Conservation (phyloP, 1,140 invertebrate genomes). For the Trichomalopsis sarcophagae region DNA sequence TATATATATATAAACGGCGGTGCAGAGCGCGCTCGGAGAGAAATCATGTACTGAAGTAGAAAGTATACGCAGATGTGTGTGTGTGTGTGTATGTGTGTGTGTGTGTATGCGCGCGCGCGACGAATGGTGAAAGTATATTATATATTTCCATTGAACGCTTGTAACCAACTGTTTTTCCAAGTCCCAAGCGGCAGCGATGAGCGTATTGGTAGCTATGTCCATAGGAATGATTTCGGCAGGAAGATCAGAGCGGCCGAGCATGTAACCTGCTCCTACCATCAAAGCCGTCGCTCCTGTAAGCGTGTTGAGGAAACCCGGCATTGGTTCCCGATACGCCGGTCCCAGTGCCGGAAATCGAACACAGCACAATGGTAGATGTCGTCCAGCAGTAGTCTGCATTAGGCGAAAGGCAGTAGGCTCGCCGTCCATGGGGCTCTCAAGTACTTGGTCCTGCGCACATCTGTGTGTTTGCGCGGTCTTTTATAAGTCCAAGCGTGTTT, state of each 20-base stretch:
- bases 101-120: no score
- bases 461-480: slow-evolving; percentile 18
- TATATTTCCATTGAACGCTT: background rate
- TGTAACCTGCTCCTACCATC: slow-evolving; percentile 63
- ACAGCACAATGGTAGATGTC: slow-evolving; percentile 55
- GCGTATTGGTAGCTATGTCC: slow-evolving; percentile 62
- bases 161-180: slow-evolving; percentile 54
- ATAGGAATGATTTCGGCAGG: slow-evolving; percentile 62
- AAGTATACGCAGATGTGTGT: no score
- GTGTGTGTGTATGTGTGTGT: no score
- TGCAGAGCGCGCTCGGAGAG: no score
- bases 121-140: background rate
- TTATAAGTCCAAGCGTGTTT: no score
- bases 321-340: slow-evolving; percentile 62
- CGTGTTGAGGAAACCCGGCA: slow-evolving; percentile 62
- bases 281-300: slow-evolving; percentile 62
- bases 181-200: slow-evolving; percentile 65
- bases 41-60: no score
- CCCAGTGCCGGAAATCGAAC: slow-evolving; percentile 61
- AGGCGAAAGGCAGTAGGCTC: no score
- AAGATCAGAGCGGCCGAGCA: slow-evolving; percentile 54
- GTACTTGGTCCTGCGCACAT: slow-evolving; percentile 40
- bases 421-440: slow-evolving; percentile 35
- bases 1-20: no score
- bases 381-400: no score